Percentiles rank a stretch among this genome's conserved stretches.
Conservation (phyloP, 2,113 vertebrate species). For the Ptyas mucosa region DNA sequence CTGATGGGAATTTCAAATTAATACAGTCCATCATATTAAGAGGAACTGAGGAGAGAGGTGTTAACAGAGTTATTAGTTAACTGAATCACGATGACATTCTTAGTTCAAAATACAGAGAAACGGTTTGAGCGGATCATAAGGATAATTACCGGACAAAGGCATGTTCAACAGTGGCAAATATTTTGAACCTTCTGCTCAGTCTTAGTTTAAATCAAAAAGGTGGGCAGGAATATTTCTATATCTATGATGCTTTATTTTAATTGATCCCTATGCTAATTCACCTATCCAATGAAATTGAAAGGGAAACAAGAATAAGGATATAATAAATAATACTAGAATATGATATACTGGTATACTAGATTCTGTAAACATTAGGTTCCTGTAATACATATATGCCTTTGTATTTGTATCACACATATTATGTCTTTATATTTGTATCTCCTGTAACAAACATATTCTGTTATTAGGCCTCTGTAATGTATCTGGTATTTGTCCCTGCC, state of each 20-base stretch:
- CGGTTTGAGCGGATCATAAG: not conserved
- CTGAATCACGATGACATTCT: not conserved
- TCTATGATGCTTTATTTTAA: not conserved
- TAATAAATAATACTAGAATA: no score
- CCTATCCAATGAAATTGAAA: not conserved
- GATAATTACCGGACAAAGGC: not conserved
- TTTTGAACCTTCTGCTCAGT: not conserved
- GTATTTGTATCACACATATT: no score
- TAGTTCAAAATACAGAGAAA: not conserved
- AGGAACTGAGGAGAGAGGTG: not conserved
- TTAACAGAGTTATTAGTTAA: not conserved
- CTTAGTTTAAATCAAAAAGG: not conserved
- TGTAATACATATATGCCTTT: no score
- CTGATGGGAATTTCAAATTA: not conserved
- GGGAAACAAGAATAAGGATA: no score
- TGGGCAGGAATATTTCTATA: not conserved
- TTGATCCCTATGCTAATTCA: not conserved
- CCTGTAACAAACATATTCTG: no score
- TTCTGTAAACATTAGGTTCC: no score
- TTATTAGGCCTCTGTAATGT: no score
- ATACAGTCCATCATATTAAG: not conserved
- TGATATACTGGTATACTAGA: no score
- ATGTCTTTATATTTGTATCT: no score
- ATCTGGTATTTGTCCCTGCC: no score
- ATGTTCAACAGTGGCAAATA: not conserved